Evolutionary conservation across 1,140 invertebrate genomes (phyloP).

Genomic region (Formica exsecta): DNA sequence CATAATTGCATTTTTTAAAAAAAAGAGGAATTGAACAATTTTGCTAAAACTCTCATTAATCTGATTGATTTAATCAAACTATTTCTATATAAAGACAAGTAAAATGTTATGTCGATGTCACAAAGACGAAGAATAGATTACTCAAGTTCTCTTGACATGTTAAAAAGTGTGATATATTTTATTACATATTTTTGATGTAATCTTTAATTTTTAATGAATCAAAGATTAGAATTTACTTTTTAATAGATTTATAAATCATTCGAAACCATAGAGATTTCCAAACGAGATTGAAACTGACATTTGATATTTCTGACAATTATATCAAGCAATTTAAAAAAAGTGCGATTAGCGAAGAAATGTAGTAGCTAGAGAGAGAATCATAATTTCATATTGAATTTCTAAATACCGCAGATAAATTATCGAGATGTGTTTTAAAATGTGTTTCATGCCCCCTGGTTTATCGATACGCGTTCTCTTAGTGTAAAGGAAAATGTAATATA

Average conservation of each 20-base stretch:
- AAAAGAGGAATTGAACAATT: neutral
- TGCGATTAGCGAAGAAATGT: neutral
- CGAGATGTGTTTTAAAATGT: neutral
- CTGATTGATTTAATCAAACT: neutral
- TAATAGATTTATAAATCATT: neutral
- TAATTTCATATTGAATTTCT: neutral
- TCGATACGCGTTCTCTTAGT: neutral
- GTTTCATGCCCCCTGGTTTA: conserved; percentile 5
- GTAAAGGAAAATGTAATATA: conserved; percentile 50
- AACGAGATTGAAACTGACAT: neutral
- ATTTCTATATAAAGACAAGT: neutral
- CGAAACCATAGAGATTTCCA: neutral
- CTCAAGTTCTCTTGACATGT: neutral
- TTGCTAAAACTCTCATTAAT: neutral
- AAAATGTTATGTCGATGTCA: neutral
- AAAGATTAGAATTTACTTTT: neutral
- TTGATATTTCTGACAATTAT: neutral
- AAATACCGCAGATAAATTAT: neutral
- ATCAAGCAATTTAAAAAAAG: neutral
- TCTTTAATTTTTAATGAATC: neutral
- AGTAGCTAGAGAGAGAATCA: neutral
- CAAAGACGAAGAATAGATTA: neutral
- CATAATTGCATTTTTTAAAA: neutral
- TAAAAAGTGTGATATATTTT: neutral
- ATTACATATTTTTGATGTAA: neutral